phyloP scores from a whole-genome alignment of 2,888 invertebrate species.

The Gymnocheta viridis region DNA sequence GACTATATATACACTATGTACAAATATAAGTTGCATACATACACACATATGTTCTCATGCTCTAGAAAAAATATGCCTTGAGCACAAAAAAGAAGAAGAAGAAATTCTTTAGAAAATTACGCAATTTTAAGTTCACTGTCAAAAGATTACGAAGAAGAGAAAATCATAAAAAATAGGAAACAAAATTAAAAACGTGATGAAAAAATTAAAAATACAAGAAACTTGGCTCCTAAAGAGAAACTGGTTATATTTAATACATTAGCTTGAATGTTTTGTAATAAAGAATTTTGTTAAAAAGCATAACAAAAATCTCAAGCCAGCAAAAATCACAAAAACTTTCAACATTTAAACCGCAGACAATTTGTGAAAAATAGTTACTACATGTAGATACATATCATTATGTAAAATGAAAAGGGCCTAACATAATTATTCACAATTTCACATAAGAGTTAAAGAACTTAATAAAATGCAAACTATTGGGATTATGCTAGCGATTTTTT shows the following conservation, averaged over 20 bases:
- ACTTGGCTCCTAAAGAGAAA: slow-evolving; percentile 29
- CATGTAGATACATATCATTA: too few species aligned
- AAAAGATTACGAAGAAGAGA: slow-evolving; percentile 44
- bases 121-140: slow-evolving; percentile 50
- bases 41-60: too few species aligned
- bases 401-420: too few species aligned
- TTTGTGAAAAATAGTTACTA: not conserved
- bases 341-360: not conserved
- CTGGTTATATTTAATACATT: slow-evolving; percentile 53
- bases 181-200: slow-evolving; percentile 50
- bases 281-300: slow-evolving; percentile 37
- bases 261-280: slow-evolving; percentile 54
- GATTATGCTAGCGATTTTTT: too few species aligned
- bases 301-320: not conserved
- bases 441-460: too few species aligned
- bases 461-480: too few species aligned
- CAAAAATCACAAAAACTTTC: not conserved
- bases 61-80: slow-evolving; percentile 24
- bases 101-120: slow-evolving; percentile 59
- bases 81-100: not conserved
- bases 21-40: too few species aligned
- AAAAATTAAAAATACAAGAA: slow-evolving; percentile 26
- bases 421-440: too few species aligned
- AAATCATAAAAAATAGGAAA: slow-evolving; percentile 40
- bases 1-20: not conserved